Percentiles rank a stretch among this genome's conserved stretches.
These are phyloP conservation scores for Eristalinus aeneus DNA, from an alignment of 2,888 invertebrate species.

Conservation along the genomic window DNA sequence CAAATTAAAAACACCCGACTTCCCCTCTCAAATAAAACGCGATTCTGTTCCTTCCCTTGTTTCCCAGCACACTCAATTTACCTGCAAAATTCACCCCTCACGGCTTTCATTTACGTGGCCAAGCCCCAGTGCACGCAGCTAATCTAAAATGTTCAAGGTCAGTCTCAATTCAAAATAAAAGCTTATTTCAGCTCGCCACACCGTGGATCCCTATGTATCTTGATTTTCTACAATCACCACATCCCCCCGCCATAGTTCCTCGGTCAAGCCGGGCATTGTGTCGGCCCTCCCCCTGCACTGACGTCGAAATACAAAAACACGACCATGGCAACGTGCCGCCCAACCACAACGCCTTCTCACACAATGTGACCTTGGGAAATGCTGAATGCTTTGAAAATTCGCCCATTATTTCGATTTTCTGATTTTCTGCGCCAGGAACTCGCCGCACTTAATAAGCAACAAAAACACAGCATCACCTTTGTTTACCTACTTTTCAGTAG, in stretches of 20 bases:
- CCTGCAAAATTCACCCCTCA: too few species aligned
- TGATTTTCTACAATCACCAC: background rate
- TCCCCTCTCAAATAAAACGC: too few species aligned
- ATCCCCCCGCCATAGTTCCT: background rate
- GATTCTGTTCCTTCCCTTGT: too few species aligned
- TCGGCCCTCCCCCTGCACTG: background rate
- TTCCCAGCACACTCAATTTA: too few species aligned
- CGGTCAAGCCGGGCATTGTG: background rate
- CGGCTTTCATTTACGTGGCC: background rate
- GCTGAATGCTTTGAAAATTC: background rate
- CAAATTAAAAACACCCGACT: too few species aligned
- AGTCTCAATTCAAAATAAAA: background rate
- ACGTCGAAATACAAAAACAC: background rate
- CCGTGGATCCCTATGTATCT: background rate
- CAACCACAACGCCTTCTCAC: background rate
- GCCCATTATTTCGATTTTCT: background rate
- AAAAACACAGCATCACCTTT: conserved; percentile 21
- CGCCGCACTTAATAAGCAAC: background rate
- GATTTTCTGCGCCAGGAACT: background rate
- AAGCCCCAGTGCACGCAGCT: background rate
- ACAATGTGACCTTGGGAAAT: background rate
- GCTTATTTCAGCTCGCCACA: background rate
- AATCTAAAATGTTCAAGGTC: background rate
- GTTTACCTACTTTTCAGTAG: conserved; percentile 18
- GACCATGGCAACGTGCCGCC: background rate